These are phyloP conservation scores for Nasonovia ribisnigri DNA, from an alignment of 2,888 invertebrate genomes.

Conservation along the genomic window DNA sequence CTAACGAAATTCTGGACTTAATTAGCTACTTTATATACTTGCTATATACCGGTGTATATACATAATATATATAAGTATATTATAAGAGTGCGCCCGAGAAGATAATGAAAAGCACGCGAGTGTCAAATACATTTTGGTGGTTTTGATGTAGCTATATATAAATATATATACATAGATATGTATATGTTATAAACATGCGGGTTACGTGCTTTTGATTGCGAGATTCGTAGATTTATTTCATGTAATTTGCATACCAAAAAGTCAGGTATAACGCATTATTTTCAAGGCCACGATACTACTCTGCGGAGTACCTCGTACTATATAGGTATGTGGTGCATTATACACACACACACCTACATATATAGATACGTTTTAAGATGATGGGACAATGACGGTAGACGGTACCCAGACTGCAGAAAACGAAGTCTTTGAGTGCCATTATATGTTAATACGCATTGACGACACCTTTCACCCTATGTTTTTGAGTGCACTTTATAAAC, in stretches of 20 bases:
- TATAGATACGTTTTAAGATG: background rate
- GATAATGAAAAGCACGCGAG: background rate
- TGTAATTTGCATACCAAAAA: slow-evolving; percentile 4
- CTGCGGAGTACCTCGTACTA: background rate
- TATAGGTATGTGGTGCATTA: too few relatives aligned
- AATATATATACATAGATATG: background rate
- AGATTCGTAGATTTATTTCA: slow-evolving; percentile 10
- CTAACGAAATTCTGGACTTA: background rate
- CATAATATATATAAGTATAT: background rate
- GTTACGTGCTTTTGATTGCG: slow-evolving; percentile 22
- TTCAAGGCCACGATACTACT: background rate
- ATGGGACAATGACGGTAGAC: background rate
- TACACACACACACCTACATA: background rate
- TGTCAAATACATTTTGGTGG: background rate
- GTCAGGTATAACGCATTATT: background rate
- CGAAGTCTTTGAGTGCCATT: background rate
- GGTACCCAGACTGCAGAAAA: background rate
- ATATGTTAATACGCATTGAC: background rate
- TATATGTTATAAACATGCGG: background rate
- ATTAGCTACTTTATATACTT: slow-evolving; percentile 19
- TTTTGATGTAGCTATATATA: background rate
- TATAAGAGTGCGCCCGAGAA: background rate
- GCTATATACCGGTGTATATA: background rate
- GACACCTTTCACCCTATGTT: background rate
- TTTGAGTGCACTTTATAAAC: background rate